phyloP scores from a whole-genome alignment of 92 coral and sea anemone genomes.

The Micromussa lordhowensis region DNA sequence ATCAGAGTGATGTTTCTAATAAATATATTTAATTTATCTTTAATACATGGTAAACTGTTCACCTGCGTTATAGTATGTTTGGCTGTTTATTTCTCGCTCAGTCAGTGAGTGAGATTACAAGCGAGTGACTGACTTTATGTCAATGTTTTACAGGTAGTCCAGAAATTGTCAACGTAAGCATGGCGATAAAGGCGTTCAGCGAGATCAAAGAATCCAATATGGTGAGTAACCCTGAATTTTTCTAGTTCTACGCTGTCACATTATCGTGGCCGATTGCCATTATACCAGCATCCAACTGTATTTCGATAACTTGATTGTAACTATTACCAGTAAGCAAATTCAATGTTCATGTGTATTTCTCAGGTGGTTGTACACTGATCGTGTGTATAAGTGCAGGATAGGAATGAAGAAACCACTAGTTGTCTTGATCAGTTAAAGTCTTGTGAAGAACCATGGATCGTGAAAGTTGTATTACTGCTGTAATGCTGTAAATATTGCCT shows the following conservation, averaged over 20 bases:
- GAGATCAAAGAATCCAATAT: conserved; percentile 94
- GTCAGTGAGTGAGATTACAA: neutral
- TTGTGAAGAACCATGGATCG: neutral
- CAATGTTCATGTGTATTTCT: neutral
- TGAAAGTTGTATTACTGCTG: neutral
- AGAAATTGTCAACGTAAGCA: conserved; percentile 78
- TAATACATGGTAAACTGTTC: too few relatives aligned
- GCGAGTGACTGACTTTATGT: neutral
- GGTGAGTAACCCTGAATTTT: conserved; percentile 45
- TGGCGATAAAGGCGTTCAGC: conserved; percentile 90
- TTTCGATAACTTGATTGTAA: neutral
- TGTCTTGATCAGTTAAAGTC: too few relatives aligned
- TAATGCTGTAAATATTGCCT: neutral
- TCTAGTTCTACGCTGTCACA: neutral
- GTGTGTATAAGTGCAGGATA: neutral
- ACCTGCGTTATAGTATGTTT: neutral
- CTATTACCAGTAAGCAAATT: neutral
- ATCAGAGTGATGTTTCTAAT: neutral
- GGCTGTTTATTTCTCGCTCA: neutral
- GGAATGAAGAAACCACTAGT: neutral
- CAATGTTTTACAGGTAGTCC: conserved; percentile 65
- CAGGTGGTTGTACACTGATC: neutral
- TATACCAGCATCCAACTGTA: neutral
- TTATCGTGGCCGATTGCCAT: neutral
- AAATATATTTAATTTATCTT: too few relatives aligned